These are phyloP conservation scores for Ardeotis arabs DNA, from an alignment of 2,113 vertebrate genomes.

Conservation along the genomic window DNA sequence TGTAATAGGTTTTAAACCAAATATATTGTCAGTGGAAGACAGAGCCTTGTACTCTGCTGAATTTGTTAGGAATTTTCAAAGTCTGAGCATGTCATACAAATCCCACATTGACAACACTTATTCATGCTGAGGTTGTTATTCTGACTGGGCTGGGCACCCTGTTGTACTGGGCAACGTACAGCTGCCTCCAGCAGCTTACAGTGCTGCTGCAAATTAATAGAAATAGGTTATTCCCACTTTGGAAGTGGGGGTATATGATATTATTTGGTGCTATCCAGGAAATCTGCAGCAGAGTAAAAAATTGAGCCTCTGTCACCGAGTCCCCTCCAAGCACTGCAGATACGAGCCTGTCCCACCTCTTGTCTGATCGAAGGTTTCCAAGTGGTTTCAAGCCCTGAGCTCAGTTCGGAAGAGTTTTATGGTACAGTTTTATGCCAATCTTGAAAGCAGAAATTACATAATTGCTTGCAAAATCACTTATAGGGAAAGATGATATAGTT, in stretches of 20 bases:
- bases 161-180: neutral
- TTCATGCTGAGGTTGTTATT: neutral
- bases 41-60: neutral
- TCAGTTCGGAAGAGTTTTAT: neutral
- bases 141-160: neutral
- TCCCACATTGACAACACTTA: neutral
- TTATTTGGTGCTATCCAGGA: neutral
- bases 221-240: constrained; percentile 8
- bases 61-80: constrained; percentile 3
- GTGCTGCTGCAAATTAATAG: neutral
- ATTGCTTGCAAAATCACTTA: constrained; percentile 36
- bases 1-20: constrained; percentile 10
- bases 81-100: neutral
- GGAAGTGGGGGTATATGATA: neutral
- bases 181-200: neutral
- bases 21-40: neutral
- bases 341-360: neutral
- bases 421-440: neutral
- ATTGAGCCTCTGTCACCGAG: neutral
- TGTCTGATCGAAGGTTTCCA: neutral
- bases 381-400: neutral
- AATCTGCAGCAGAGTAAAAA: neutral
- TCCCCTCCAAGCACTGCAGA: neutral
- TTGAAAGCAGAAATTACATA: constrained; percentile 19
- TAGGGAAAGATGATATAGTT: neutral